These are phyloP conservation scores for Gryon sp. DNA, from an alignment of 1,140 invertebrate genomes.

Conservation along the genomic window DNA sequence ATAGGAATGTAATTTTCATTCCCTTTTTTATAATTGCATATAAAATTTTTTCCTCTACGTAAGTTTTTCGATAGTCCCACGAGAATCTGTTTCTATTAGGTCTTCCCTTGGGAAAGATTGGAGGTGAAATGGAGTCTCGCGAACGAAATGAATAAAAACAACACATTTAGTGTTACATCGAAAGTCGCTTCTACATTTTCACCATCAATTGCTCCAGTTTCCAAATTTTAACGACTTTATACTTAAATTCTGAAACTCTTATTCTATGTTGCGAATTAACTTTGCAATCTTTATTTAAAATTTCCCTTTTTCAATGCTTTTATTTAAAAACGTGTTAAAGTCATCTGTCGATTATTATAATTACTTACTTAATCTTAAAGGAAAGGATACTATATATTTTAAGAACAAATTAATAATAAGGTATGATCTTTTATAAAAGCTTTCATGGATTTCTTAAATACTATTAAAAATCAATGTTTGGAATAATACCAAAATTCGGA, in stretches of 20 bases:
- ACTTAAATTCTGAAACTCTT: slow-evolving; percentile 24
- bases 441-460: background rate
- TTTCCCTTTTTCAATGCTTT: no score
- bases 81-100: slow-evolving; percentile 69
- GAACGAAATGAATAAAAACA: slow-evolving; percentile 60
- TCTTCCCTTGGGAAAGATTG: slow-evolving; percentile 64
- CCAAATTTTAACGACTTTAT: slow-evolving; percentile 29
- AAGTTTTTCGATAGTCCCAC: slow-evolving; percentile 35
- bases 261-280: background rate
- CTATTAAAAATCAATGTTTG: slow-evolving; percentile 41
- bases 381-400: no score
- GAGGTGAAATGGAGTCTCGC: slow-evolving; percentile 51
- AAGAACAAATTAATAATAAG: no score
- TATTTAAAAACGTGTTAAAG: no score
- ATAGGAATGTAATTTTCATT: no score
- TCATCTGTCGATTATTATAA: no score
- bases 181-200: slow-evolving; percentile 33
- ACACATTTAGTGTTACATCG: slow-evolving; percentile 39
- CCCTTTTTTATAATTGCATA: no score
- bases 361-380: no score
- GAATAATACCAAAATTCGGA: slow-evolving; percentile 22
- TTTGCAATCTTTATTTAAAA: slow-evolving; percentile 21
- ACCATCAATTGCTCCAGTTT: slow-evolving; percentile 45
- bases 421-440: no score
- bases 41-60: no score